Percentiles rank a stretch among this genome's conserved stretches.
These are phyloP conservation scores for Pristionchus maxplancki DNA, from an alignment of 2,888 invertebrate species.

Conservation along the genomic window DNA sequence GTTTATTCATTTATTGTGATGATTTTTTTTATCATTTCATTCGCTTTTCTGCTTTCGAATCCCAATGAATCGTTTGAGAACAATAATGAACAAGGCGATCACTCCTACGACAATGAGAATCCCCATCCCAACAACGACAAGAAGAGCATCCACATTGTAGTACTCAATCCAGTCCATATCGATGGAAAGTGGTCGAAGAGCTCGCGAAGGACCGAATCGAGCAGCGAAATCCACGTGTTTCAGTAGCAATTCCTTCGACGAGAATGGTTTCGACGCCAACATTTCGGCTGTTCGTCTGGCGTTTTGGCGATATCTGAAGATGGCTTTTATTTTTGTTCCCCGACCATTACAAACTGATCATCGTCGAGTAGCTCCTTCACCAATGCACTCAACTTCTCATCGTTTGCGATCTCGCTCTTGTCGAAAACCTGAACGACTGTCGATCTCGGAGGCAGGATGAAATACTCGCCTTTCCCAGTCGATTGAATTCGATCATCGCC, in stretches of 20 bases:
- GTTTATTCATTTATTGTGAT: too few relatives aligned
- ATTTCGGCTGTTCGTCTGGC: constrained; percentile 15
- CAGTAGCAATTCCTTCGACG: neutral
- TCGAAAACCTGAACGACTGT: neutral
- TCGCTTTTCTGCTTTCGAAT: neutral
- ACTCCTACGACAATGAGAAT: neutral
- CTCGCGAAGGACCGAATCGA: constrained; percentile 5
- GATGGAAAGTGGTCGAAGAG: constrained; percentile 24
- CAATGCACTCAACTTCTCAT: neutral
- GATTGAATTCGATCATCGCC: neutral
- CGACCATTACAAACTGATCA: neutral
- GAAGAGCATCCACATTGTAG: constrained; percentile 3
- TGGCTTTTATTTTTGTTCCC: neutral
- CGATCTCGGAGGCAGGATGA: neutral
- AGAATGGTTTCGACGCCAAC: neutral
- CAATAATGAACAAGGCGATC: neutral
- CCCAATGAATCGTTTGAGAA: neutral
- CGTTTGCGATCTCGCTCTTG: neutral
- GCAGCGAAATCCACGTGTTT: constrained; percentile 37
- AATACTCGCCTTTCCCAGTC: neutral
- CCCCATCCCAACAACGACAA: neutral
- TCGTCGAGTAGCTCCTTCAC: neutral
- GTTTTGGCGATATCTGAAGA: neutral
- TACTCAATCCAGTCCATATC: constrained; percentile 45
- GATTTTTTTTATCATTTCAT: neutral